Percentiles rank a stretch among this genome's conserved stretches.
phyloP scores from a whole-genome alignment of 2,888 invertebrate genomes.

The Pecten maximus region DNA sequence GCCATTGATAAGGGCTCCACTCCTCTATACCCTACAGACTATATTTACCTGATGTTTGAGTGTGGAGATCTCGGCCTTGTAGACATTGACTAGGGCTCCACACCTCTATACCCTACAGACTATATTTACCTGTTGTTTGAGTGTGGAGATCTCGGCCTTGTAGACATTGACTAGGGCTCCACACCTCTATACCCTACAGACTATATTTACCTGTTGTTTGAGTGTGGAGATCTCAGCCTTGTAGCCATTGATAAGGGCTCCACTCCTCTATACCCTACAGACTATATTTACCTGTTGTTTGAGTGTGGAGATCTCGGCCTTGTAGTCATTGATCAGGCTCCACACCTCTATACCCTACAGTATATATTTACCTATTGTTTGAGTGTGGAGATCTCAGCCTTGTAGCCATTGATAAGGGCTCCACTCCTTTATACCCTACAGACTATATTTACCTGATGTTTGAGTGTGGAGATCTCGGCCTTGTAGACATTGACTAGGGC shows the following conservation, averaged over 20 bases:
- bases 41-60: conserved; percentile 63
- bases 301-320: conserved; percentile 69
- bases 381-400: background rate
- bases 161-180: background rate
- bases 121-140: conserved; percentile 25
- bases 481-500: background rate
- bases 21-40: background rate
- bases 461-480: background rate
- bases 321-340: conserved; percentile 71
- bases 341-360: background rate
- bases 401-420: background rate
- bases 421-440: background rate
- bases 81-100: conserved; percentile 68
- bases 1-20: conserved; percentile 57
- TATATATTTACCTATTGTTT: conserved; percentile 20
- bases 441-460: conserved; percentile 28
- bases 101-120: conserved; percentile 55
- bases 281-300: conserved; percentile 60
- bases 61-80: conserved; percentile 42
- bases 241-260: background rate
- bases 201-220: conserved; percentile 29
- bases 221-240: background rate
- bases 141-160: background rate
- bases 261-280: background rate
- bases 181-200: background rate